phyloP scores from a whole-genome alignment of 2,113 vertebrate genomes.

The Crotalus helleri region DNA sequence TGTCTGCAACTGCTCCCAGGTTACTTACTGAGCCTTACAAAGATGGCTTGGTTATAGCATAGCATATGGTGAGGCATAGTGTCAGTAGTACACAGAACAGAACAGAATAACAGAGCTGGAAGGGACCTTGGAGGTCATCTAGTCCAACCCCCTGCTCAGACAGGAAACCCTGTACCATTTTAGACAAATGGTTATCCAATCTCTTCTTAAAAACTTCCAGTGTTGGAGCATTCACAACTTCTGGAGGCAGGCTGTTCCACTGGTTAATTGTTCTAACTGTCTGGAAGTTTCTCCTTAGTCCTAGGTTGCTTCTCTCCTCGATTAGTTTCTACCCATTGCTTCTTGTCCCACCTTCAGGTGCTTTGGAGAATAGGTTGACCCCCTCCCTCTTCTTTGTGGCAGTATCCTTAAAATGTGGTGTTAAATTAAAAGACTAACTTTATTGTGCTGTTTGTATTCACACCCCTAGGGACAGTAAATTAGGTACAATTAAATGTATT shows the following conservation, averaged over 20 bases:
- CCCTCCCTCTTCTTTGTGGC: not conserved
- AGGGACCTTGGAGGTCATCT: not conserved
- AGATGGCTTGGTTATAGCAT: not conserved
- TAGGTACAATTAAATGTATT: conserved; percentile 48
- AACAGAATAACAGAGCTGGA: not conserved
- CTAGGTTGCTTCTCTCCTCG: no score
- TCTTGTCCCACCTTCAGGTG: not conserved
- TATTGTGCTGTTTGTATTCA: conserved; percentile 35
- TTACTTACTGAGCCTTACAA: not conserved
- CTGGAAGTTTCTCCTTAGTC: no score
- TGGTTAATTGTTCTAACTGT: no score
- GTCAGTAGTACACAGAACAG: no score
- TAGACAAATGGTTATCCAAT: not conserved
- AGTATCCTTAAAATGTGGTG: conserved; percentile 34
- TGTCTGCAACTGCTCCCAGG: not conserved
- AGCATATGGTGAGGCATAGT: not conserved
- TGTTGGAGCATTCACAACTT: not conserved
- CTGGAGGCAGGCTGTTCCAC: not conserved
- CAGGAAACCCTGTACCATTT: not conserved
- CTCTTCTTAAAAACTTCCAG: not conserved
- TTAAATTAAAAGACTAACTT: conserved; percentile 39
- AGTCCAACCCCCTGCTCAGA: not conserved
- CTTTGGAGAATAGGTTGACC: not conserved
- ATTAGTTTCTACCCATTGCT: not conserved
- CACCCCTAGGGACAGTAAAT: conserved; percentile 51